Evolutionary conservation across 2,113 vertebrate genomes (phyloP).

Genomic region (Triplophysa rosa): DNA sequence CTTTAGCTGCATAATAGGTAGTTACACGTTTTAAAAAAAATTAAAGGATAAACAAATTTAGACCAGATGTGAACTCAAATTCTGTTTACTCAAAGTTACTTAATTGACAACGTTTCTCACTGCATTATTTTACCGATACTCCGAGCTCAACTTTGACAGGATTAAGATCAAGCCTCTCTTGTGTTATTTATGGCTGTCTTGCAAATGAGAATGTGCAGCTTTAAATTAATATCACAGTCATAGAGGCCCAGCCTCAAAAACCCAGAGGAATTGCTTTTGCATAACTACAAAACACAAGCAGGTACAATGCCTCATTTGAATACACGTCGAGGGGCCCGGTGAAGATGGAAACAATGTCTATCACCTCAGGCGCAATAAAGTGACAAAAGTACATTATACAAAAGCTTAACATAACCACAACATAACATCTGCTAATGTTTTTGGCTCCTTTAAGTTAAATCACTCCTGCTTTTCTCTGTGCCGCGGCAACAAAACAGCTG

Average conservation of each 20-base stretch:
- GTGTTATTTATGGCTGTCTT: constrained; percentile 42
- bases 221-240: constrained; percentile 43
- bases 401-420: too few species aligned
- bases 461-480: too few species aligned
- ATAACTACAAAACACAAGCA: constrained; percentile 35
- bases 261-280: background rate
- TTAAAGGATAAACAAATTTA: constrained; percentile 44
- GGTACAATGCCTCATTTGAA: constrained; percentile 37
- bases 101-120: constrained; percentile 44
- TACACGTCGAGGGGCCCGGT: background rate
- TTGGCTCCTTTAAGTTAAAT: too few species aligned
- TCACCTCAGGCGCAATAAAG: background rate
- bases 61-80: constrained; percentile 47
- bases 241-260: constrained; percentile 5
- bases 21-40: constrained; percentile 19
- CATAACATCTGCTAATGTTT: too few species aligned
- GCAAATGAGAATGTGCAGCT: constrained; percentile 29
- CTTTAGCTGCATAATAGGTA: constrained; percentile 4
- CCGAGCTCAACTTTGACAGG: constrained; percentile 12
- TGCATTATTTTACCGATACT: constrained; percentile 19
- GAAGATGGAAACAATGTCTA: background rate
- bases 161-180: constrained; percentile 25
- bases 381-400: background rate
- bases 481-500: too few species aligned
- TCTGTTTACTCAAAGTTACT: constrained; percentile 39